These are phyloP conservation scores for Lordiphosa mommai DNA, from an alignment of 1,140 invertebrate species.

Conservation along the genomic window DNA sequence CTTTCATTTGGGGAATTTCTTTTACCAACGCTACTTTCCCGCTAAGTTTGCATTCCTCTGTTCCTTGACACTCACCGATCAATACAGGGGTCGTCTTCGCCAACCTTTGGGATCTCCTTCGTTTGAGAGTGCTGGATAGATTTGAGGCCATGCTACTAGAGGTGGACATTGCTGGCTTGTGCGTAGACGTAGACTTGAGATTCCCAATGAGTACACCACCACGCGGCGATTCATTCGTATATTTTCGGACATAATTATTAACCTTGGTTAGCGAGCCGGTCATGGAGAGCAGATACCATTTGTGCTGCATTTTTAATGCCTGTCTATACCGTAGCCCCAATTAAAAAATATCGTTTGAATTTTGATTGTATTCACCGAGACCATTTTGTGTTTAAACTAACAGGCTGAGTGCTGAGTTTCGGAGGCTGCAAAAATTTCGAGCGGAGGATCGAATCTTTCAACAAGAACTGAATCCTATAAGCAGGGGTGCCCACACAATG, in stretches of 20 bases:
- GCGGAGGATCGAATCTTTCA: too few species aligned
- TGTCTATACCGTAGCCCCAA: background rate
- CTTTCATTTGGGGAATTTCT: slow-evolving; percentile 18
- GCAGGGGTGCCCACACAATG: too few species aligned
- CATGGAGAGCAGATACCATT: slow-evolving; percentile 11
- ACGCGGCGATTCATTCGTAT: background rate
- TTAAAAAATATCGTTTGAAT: background rate
- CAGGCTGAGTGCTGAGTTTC: too few species aligned
- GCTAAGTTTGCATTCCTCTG: background rate
- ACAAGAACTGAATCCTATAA: too few species aligned
- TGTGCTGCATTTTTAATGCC: background rate
- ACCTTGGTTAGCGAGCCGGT: slow-evolving; percentile 6
- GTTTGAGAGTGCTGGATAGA: too few species aligned
- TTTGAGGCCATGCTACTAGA: background rate
- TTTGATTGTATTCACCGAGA: too few species aligned
- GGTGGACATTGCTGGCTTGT: background rate
- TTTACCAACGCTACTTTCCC: background rate
- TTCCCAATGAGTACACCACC: background rate
- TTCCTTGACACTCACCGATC: too few species aligned
- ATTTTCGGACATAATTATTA: slow-evolving; percentile 13
- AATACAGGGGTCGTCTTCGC: too few species aligned
- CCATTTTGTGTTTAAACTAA: too few species aligned
- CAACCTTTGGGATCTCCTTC: too few species aligned
- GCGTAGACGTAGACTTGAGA: background rate
- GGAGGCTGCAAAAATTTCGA: too few species aligned